Conservation (phyloP, 2,888 invertebrate species). For the Linnaemya tessellans region DNA sequence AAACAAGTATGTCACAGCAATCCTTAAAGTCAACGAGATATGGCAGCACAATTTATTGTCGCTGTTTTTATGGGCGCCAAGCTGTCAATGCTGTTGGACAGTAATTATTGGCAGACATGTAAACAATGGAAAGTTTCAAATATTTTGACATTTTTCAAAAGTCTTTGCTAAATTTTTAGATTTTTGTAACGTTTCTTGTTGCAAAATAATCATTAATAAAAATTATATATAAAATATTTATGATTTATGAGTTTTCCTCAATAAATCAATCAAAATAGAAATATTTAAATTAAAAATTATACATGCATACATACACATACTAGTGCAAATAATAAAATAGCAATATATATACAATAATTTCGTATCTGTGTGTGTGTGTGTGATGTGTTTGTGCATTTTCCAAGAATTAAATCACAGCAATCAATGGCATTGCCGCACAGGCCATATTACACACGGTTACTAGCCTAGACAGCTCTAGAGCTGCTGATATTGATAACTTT, state of each 20-base stretch:
- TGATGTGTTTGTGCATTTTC: neutral
- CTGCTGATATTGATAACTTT: conserved; percentile 55
- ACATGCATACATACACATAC: neutral
- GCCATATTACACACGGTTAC: neutral
- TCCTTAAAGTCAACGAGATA: too few species aligned
- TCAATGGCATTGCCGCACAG: conserved; percentile 25
- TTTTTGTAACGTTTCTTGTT: neutral
- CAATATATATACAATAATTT: conserved; percentile 4
- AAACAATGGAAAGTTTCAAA: neutral
- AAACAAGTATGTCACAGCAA: neutral
- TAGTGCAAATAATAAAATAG: conserved; percentile 13
- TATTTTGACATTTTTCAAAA: conserved; percentile 13
- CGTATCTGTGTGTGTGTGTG: too few species aligned
- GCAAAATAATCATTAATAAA: conserved; percentile 47
- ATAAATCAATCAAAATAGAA: conserved; percentile 70
- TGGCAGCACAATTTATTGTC: neutral
- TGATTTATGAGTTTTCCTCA: conserved; percentile 65
- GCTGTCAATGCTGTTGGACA: conserved; percentile 6
- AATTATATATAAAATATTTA: conserved; percentile 41
- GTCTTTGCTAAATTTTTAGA: neutral
- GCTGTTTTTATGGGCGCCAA: neutral
- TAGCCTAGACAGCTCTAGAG: neutral
- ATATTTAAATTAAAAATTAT: conserved; percentile 60
- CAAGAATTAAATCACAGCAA: conserved; percentile 40
- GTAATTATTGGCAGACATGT: conserved; percentile 4